Conservation (phyloP, 2,888 invertebrate genomes). For the Lampropteryx suffumata region DNA sequence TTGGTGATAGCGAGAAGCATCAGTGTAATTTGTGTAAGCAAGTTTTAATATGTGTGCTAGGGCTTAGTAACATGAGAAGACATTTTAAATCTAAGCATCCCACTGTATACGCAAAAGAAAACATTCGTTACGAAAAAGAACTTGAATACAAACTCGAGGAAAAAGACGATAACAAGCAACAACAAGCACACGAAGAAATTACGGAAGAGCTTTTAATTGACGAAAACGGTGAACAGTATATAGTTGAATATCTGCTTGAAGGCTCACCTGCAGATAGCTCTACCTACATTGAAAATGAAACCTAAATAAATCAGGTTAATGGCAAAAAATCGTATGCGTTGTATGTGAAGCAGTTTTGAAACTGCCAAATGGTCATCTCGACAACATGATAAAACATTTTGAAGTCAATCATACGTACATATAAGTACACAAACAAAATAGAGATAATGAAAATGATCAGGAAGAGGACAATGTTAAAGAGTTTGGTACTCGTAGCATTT, state of each 20-base stretch:
- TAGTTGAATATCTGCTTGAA: conserved; percentile 1
- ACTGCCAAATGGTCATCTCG: too few species aligned
- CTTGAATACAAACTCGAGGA: not conserved
- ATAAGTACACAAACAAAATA: too few species aligned
- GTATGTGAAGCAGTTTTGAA: too few species aligned
- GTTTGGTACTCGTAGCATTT: too few species aligned
- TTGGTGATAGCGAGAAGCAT: not conserved
- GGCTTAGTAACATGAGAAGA: not conserved
- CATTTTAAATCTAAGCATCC: not conserved
- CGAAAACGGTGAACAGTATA: not conserved
- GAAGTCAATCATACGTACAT: too few species aligned
- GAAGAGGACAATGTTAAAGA: too few species aligned
- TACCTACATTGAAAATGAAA: not conserved
- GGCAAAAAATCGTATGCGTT: too few species aligned
- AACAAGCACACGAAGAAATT: not conserved
- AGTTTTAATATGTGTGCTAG: not conserved
- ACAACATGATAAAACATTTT: too few species aligned
- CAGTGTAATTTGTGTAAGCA: not conserved
- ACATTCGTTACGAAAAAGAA: not conserved
- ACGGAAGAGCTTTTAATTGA: not conserved
- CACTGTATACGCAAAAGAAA: not conserved
- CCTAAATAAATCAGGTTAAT: not conserved
- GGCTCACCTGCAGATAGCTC: not conserved
- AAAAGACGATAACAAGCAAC: not conserved
- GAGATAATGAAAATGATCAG: too few species aligned